A percentile compares a stretch with the other conserved stretches of the same genome.
Conservation (phyloP, 2,113 vertebrate species). For the Synchiropus splendidus region DNA sequence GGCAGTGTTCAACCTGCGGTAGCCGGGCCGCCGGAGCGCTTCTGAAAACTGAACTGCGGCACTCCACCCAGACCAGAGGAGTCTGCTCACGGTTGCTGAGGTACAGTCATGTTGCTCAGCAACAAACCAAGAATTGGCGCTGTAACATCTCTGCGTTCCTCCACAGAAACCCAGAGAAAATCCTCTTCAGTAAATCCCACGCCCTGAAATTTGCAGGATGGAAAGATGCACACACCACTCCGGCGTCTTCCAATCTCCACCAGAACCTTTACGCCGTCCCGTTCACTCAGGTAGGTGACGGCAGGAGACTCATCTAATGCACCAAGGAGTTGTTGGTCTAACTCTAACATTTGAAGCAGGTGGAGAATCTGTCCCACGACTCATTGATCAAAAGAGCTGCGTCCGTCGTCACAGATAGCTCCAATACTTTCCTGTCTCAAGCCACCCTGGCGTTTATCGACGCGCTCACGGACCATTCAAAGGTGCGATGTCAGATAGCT, state of each 20-base stretch:
- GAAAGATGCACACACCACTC: slow-evolving; percentile 18
- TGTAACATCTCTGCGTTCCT: not conserved
- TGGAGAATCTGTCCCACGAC: slow-evolving; percentile 62
- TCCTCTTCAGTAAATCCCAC: slow-evolving; percentile 18
- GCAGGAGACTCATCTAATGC: not conserved
- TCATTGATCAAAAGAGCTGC: slow-evolving; percentile 64
- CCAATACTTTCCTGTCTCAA: slow-evolving; percentile 67
- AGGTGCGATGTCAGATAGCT: slow-evolving; percentile 34
- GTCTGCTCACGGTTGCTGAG: slow-evolving; percentile 39
- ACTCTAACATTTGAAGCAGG: slow-evolving; percentile 25
- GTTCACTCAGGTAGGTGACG: slow-evolving; percentile 48
- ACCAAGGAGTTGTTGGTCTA: not conserved
- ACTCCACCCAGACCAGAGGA: slow-evolving; percentile 41
- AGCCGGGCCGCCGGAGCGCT: slow-evolving; percentile 34
- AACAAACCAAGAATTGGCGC: not conserved
- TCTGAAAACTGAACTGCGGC: slow-evolving; percentile 30
- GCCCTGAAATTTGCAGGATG: slow-evolving; percentile 15
- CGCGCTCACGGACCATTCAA: slow-evolving; percentile 58
- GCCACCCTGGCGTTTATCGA: slow-evolving; percentile 61
- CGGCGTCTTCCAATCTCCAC: slow-evolving; percentile 33
- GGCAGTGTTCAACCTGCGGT: slow-evolving; percentile 53
- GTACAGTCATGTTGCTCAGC: slow-evolving; percentile 25
- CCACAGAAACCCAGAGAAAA: slow-evolving; percentile 25
- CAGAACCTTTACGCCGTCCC: slow-evolving; percentile 37
- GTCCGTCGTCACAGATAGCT: slow-evolving; percentile 63